Percentiles rank a stretch among this genome's conserved stretches.
Conservation (phyloP, 2,113 vertebrate species). For the Nanorana parkeri region DNA sequence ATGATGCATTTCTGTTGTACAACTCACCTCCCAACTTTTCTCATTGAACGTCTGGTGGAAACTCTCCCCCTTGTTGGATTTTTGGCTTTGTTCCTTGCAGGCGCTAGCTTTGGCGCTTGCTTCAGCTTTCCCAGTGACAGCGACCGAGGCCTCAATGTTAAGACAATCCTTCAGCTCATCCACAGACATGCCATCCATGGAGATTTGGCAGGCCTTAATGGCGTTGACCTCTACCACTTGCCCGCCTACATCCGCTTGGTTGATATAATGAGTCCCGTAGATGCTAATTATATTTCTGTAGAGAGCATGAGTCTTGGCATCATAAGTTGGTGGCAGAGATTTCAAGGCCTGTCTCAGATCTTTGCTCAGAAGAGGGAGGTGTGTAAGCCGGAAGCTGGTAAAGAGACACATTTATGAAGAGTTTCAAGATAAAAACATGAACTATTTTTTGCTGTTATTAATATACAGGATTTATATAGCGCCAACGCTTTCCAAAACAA, state of each 20-base stretch:
- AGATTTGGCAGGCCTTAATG: slow-evolving; percentile 75
- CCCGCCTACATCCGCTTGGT: slow-evolving; percentile 76
- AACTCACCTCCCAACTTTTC: slow-evolving; percentile 36
- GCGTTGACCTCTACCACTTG: slow-evolving; percentile 74
- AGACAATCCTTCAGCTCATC: slow-evolving; percentile 75
- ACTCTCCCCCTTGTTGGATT: neutral
- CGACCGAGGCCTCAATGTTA: slow-evolving; percentile 70
- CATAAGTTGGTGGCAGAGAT: slow-evolving; percentile 67
- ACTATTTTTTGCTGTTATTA: too few species aligned
- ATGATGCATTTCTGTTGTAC: neutral
- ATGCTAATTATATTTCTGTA: slow-evolving; percentile 73
- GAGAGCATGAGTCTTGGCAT: slow-evolving; percentile 58
- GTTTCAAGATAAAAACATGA: neutral
- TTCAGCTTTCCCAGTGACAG: slow-evolving; percentile 61
- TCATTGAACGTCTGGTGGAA: slow-evolving; percentile 43
- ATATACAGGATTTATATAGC: too few species aligned
- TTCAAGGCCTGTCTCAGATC: slow-evolving; percentile 73
- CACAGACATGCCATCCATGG: slow-evolving; percentile 71
- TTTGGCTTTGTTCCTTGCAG: slow-evolving; percentile 37
- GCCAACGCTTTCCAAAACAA: too few species aligned
- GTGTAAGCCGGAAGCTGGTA: slow-evolving; percentile 75
- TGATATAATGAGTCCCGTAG: slow-evolving; percentile 80
- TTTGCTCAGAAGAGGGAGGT: slow-evolving; percentile 72
- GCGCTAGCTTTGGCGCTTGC: slow-evolving; percentile 4
- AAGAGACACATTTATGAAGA: slow-evolving; percentile 49